Conservation (phyloP, 1,140 invertebrate species). For the Drosophila sulfurigaster region DNA sequence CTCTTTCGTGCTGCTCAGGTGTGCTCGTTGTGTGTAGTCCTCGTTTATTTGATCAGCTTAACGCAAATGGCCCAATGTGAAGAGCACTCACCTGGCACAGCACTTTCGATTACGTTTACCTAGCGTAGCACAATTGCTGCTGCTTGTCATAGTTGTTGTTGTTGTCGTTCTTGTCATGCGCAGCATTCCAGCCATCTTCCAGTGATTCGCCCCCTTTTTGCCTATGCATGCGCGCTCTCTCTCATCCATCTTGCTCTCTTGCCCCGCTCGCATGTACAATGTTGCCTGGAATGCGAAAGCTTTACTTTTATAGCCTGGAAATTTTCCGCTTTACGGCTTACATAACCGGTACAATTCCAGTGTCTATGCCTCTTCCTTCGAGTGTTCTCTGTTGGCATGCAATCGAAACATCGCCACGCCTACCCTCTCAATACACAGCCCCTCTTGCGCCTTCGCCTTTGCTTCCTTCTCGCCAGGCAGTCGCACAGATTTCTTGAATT, state of each 20-base stretch:
- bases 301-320: slow-evolving; percentile 64
- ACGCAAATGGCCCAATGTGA: slow-evolving; percentile 12
- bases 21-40: slow-evolving; percentile 9
- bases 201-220: slow-evolving; percentile 7
- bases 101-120: slow-evolving; percentile 39
- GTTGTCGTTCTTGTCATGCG: slow-evolving; percentile 29
- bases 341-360: slow-evolving; percentile 73
- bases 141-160: slow-evolving; percentile 11
- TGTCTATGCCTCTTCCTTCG: slow-evolving; percentile 23
- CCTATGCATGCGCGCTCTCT: slow-evolving; percentile 13
- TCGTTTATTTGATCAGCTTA: slow-evolving; percentile 43
- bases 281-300: slow-evolving; percentile 59
- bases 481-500: slow-evolving; percentile 47
- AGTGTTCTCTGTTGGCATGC: slow-evolving; percentile 40
- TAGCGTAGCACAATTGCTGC: background rate
- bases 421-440: slow-evolving; percentile 15
- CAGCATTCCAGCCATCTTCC: slow-evolving; percentile 32
- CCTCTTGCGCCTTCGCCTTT: slow-evolving; percentile 11
- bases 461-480: too few relatives aligned
- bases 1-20: slow-evolving; percentile 24
- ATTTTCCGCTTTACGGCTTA: slow-evolving; percentile 74
- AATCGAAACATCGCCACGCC: slow-evolving; percentile 46
- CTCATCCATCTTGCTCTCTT: background rate
- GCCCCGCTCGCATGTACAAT: slow-evolving; percentile 22
- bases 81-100: slow-evolving; percentile 20